Evolutionary conservation across 2,113 vertebrate species (phyloP).

Genomic region (Callionymus lyra): DNA sequence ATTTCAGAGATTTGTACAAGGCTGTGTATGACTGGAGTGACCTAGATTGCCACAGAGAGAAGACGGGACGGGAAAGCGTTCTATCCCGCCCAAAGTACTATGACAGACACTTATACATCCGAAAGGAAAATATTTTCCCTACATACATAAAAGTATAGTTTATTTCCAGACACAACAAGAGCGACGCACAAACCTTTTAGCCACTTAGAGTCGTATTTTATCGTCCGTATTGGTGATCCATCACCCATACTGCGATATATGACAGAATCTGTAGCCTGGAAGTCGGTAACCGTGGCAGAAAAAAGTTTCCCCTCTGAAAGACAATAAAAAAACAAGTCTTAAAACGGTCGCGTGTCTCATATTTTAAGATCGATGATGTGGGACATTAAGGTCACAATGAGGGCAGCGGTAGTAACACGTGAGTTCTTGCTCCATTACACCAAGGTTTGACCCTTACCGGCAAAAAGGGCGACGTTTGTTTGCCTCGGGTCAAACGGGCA

Average conservation of each 20-base stretch:
- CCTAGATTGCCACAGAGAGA: conserved; percentile 64
- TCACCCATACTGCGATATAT: conserved; percentile 99
- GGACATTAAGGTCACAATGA: conserved; percentile 50
- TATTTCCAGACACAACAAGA: conserved; percentile 24
- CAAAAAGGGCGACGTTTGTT: conserved; percentile 98
- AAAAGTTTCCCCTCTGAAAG: conserved; percentile 90
- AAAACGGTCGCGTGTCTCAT: conserved; percentile 35
- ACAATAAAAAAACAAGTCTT: conserved; percentile 19
- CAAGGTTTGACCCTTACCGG: conserved; percentile 74
- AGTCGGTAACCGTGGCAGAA: conserved; percentile 96
- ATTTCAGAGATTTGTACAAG: conserved; percentile 61
- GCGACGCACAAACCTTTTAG: conserved; percentile 80
- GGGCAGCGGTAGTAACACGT: conserved; percentile 37
- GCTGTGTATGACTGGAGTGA: conserved; percentile 56
- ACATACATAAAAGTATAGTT: conserved; percentile 8
- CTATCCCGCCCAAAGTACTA: conserved; percentile 22
- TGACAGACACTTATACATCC: no score
- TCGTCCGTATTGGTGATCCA: conserved; percentile 91
- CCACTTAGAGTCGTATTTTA: conserved; percentile 99
- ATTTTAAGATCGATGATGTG: conserved; percentile 39
- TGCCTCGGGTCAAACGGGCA: conserved; percentile 98
- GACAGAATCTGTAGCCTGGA: conserved; percentile 96
- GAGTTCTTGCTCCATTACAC: conserved; percentile 17
- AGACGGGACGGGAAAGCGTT: conserved; percentile 27
- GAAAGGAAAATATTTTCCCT: no score